These are phyloP conservation scores for Dicyrtomina minuta DNA, from an alignment of 2,888 invertebrate genomes.

Conservation along the genomic window DNA sequence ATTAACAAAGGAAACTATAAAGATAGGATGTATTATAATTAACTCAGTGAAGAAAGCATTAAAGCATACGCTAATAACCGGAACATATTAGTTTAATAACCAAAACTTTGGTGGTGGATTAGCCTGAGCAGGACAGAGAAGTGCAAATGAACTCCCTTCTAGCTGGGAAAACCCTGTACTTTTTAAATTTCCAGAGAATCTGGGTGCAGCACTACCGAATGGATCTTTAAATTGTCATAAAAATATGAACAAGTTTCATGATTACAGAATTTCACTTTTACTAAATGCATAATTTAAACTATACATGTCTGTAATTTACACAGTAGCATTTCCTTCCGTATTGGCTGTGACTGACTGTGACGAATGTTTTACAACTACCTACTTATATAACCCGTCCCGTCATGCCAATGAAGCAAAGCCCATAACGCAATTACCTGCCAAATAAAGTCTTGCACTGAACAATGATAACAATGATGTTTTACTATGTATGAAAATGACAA, in stretches of 20 bases:
- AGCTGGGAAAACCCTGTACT: constrained; percentile 38
- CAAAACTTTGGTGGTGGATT: constrained; percentile 64
- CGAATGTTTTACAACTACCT: not conserved
- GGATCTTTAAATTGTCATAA: constrained; percentile 37
- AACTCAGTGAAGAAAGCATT: too few relatives aligned
- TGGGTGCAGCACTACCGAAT: constrained; percentile 44
- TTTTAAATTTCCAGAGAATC: constrained; percentile 50
- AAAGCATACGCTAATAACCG: too few relatives aligned
- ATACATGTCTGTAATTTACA: not conserved
- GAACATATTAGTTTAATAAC: too few relatives aligned
- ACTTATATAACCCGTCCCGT: not conserved
- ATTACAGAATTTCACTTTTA: not conserved
- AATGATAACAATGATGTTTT: too few relatives aligned
- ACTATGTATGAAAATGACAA: too few relatives aligned
- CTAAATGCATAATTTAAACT: not conserved
- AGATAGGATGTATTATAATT: too few relatives aligned
- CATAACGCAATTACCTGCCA: too few relatives aligned
- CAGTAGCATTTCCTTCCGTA: not conserved
- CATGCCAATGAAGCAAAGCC: not conserved
- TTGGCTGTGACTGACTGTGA: constrained; percentile 9
- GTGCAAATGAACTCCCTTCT: constrained; percentile 58
- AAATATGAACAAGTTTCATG: not conserved
- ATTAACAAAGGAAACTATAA: too few relatives aligned
- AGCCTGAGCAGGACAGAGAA: constrained; percentile 73
- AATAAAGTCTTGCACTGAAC: too few relatives aligned